Conservation (phyloP, 2,888 invertebrate genomes). For the Gandaritis pyraliata region DNA sequence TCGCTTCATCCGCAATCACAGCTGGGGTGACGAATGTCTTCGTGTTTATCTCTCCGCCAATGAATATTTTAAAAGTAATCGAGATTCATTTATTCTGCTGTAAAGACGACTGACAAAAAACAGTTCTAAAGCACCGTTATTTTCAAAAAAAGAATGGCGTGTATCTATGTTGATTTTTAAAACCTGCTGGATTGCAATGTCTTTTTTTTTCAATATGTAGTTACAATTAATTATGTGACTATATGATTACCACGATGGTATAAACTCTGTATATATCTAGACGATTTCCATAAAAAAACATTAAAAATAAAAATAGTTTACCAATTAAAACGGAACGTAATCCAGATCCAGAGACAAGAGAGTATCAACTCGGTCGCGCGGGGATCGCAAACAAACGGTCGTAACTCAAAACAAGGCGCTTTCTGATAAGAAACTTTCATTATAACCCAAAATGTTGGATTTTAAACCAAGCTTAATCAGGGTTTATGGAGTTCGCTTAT, state of each 20-base stretch:
- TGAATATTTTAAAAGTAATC: conserved; percentile 43
- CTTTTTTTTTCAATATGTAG: no score
- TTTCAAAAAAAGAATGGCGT: not conserved
- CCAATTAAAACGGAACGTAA: conserved; percentile 34
- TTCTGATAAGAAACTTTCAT: conserved; percentile 83
- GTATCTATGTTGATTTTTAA: no score
- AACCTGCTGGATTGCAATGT: no score
- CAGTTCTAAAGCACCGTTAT: not conserved
- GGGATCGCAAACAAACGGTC: conserved; percentile 62
- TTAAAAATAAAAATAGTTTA: not conserved
- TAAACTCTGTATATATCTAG: no score
- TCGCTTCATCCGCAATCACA: conserved; percentile 60
- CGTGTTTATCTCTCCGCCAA: conserved; percentile 49
- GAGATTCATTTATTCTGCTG: conserved; percentile 41
- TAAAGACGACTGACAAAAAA: conserved; percentile 5
- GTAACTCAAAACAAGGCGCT: conserved; percentile 78
- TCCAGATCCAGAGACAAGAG: conserved; percentile 39
- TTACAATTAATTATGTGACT: no score
- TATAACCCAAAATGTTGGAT: conserved; percentile 77
- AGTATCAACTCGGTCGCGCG: conserved; percentile 33
- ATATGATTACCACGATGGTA: no score
- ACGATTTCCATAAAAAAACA: no score
- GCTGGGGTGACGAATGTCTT: conserved; percentile 75
- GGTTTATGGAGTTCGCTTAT: conserved; percentile 63
- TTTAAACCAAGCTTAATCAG: conserved; percentile 82